Evolutionary conservation across 2,888 invertebrate genomes (phyloP).

Genomic region (Agonopterix subpropinquella): DNA sequence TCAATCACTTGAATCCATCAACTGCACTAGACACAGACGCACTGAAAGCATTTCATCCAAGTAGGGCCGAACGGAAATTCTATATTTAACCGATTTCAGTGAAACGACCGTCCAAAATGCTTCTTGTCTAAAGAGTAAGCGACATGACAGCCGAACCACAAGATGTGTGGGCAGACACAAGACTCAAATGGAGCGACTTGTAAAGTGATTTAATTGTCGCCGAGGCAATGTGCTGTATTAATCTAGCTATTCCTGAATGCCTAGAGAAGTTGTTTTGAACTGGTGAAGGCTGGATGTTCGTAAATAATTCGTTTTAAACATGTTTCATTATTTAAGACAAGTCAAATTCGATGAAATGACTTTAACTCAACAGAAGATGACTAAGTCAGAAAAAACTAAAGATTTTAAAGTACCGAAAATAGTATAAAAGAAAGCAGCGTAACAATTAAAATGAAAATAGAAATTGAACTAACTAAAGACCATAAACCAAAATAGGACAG

Average conservation of each 20-base stretch:
- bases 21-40: constrained; percentile 23
- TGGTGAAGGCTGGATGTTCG: not conserved
- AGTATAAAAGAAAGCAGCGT: not conserved
- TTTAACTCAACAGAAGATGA: not conserved
- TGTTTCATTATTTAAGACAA: too few relatives aligned
- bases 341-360: not conserved
- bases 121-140: constrained; percentile 58
- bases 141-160: constrained; percentile 31
- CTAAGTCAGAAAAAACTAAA: not conserved
- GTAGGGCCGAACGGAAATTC: constrained; percentile 69
- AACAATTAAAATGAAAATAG: not conserved
- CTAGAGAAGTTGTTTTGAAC: not conserved
- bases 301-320: not conserved
- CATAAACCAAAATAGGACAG: not conserved
- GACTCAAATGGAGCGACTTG: not conserved
- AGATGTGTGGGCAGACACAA: constrained; percentile 40
- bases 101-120: constrained; percentile 53
- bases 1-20: constrained; percentile 12
- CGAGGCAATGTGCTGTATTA: constrained; percentile 17
- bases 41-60: constrained; percentile 61
- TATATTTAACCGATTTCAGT: constrained; percentile 70
- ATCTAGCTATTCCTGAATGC: not conserved
- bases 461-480: constrained; percentile 7
- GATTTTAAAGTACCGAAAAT: not conserved
- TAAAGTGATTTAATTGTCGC: constrained; percentile 54